Conservation (phyloP, 2,888 invertebrate genomes). For the Nudaria mundana region DNA sequence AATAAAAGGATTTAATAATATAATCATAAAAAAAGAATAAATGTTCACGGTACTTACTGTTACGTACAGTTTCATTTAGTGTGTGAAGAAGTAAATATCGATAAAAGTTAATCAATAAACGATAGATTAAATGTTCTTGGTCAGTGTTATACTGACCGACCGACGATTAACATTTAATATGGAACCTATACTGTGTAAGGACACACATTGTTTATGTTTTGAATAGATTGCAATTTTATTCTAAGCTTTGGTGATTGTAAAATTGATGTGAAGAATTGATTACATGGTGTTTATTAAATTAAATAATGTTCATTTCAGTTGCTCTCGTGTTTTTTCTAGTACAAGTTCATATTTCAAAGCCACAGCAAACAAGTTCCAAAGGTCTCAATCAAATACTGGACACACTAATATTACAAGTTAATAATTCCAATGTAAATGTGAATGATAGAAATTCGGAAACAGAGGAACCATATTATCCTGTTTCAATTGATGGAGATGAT, state of each 20-base stretch:
- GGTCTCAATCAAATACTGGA: conserved; percentile 34
- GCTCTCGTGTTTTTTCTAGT: conserved; percentile 5
- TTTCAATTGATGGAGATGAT: background rate
- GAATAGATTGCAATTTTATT: background rate
- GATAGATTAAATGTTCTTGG: conserved; percentile 33
- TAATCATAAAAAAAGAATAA: background rate
- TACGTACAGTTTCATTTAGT: conserved; percentile 45
- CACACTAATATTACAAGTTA: conserved; percentile 30
- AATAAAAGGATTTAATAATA: background rate
- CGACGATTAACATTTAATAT: conserved; percentile 40
- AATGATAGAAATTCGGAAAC: background rate
- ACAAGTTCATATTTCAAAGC: conserved; percentile 4
- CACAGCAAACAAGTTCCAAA: conserved; percentile 21
- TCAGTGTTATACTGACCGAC: conserved; percentile 33
- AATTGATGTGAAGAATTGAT: background rate
- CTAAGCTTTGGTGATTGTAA: background rate
- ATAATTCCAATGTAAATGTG: conserved; percentile 8
- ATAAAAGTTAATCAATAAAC: conserved; percentile 55
- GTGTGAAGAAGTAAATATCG: conserved; percentile 42
- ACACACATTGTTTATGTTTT: conserved; percentile 14
- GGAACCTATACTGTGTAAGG: conserved; percentile 43
- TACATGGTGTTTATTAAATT: background rate
- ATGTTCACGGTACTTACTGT: conserved; percentile 36
- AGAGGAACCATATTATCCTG: background rate
- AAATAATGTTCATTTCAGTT: conserved; percentile 17